A percentile compares a stretch with the other conserved stretches of the same genome.
These are phyloP conservation scores for Grammomys surdaster DNA, from an alignment of 2,113 vertebrate species.

Conservation along the genomic window DNA sequence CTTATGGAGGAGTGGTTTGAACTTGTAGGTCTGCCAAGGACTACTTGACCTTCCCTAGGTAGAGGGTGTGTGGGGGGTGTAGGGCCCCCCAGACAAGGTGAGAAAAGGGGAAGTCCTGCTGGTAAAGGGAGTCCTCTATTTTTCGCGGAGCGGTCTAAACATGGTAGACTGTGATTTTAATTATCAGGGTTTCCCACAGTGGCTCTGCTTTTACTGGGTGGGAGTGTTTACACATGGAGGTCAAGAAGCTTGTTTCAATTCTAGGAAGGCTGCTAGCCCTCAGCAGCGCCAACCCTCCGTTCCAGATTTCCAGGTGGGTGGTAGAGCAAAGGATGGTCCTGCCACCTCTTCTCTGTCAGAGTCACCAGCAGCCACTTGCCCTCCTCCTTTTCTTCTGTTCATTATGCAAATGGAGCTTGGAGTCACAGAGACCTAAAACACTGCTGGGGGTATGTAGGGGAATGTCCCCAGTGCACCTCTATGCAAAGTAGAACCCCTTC, in stretches of 20 bases:
- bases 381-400: background rate
- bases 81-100: too few species aligned
- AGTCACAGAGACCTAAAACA: background rate
- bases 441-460: background rate
- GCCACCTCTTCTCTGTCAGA: background rate
- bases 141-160: too few species aligned
- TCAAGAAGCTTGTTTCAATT: background rate
- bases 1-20: too few species aligned
- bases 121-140: too few species aligned
- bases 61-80: too few species aligned
- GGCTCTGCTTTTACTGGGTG: background rate
- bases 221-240: background rate
- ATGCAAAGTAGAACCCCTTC: conserved; percentile 59
- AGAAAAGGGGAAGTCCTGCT: too few species aligned
- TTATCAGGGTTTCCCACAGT: background rate
- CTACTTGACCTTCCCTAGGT: too few species aligned
- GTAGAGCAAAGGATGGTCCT: background rate
- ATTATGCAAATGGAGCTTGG: background rate
- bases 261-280: background rate
- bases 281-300: background rate
- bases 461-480: conserved; percentile 53
- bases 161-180: too few species aligned
- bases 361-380: background rate
- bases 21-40: too few species aligned
- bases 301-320: background rate